Percentiles rank a stretch among this genome's conserved stretches.
Evolutionary conservation across 30 jellyfish, hydroid and myxozoan species (phyloP).

Genomic region (Mastigias papua): DNA sequence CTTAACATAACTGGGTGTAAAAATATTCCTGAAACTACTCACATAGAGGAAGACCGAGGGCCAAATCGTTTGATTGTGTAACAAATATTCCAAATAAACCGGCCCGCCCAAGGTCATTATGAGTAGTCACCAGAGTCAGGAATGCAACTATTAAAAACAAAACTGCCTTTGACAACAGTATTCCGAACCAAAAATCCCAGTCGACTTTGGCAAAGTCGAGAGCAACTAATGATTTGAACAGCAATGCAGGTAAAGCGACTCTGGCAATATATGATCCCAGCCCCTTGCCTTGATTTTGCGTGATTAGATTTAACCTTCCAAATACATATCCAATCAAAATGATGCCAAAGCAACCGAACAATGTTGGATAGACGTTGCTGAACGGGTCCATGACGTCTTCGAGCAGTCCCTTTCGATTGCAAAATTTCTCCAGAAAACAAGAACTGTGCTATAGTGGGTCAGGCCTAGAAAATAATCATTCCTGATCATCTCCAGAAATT

Average conservation of each 20-base stretch:
- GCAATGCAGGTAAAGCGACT: conserved; percentile 84
- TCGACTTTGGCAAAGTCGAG: conserved; percentile 76
- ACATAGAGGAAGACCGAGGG: conserved; percentile 95
- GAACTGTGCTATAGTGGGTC: no score
- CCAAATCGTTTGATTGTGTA: conserved; percentile 93
- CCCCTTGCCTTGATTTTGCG: conserved; percentile 86
- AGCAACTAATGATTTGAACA: conserved; percentile 80
- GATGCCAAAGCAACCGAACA: conserved; percentile 84
- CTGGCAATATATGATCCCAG: conserved; percentile 52
- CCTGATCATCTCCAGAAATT: no score
- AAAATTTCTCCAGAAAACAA: no score
- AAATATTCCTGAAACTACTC: conserved; percentile 21
- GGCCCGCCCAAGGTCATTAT: conserved; percentile 57
- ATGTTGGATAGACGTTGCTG: conserved; percentile 83
- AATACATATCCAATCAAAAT: conserved; percentile 72
- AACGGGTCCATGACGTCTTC: conserved; percentile 63
- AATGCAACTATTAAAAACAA: conserved; percentile 68
- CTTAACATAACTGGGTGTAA: no score
- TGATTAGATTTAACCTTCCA: conserved; percentile 65
- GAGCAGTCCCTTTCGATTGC: no score
- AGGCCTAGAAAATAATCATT: no score
- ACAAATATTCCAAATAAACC: conserved; percentile 89
- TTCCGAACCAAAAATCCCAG: conserved; percentile 89
- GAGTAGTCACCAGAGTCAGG: conserved; percentile 54
- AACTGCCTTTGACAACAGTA: conserved; percentile 58